Conservation (phyloP, 2,113 vertebrate species). For the Podarcis raffonei region DNA sequence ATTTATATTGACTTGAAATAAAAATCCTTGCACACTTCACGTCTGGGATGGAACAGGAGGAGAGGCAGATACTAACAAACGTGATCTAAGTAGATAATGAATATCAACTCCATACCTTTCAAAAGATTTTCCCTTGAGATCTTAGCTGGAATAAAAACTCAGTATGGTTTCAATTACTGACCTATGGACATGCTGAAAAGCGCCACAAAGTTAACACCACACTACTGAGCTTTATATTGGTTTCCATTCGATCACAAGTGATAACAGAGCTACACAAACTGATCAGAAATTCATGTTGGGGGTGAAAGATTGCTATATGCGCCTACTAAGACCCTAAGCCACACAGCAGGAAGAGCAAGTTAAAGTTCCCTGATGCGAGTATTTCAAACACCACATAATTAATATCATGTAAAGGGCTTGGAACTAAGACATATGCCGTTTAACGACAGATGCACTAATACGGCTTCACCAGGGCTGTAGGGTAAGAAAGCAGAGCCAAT, state of each 20-base stretch:
- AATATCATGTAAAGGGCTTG: rapidly evolving
- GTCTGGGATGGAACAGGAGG: neutral
- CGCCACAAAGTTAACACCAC: neutral
- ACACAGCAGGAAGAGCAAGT: neutral
- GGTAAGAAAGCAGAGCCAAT: neutral
- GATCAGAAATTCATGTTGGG: neutral
- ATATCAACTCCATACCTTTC: neutral
- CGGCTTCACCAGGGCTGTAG: neutral
- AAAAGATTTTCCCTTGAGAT: neutral
- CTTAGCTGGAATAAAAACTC: neutral
- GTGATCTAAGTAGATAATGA: neutral
- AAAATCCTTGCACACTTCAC: slow-evolving; percentile 24
- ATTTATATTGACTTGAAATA: neutral
- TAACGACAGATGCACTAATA: neutral
- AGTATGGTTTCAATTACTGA: neutral
- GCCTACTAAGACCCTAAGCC: neutral
- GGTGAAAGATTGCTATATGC: neutral
- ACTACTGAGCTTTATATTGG: neutral
- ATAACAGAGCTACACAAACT: neutral
- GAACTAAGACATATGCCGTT: neutral
- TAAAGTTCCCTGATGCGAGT: neutral
- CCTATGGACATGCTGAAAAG: neutral
- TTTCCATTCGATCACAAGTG: neutral
- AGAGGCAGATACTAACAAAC: slow-evolving; percentile 6
- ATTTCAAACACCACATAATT: neutral